Evolutionary conservation across 2,113 vertebrate species (phyloP), one percentile per base, ranked within the genome.

Genomic region (Phoxinus phoxinus): DNA sequence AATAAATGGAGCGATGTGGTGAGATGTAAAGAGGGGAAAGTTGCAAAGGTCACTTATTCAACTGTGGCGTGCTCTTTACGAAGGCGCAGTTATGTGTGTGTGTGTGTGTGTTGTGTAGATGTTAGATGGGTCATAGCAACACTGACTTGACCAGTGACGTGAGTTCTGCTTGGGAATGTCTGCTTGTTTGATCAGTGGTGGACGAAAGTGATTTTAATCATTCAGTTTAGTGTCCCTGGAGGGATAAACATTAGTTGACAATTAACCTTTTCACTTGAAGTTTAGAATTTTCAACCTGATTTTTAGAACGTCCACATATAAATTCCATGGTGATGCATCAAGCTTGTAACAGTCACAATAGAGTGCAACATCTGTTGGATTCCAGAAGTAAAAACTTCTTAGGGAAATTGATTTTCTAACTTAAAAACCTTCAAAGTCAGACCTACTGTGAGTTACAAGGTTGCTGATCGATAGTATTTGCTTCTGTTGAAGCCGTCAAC

Each of bases 41-140:
- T 85, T 77, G 63, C 58, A 85, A 85, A 85, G 83, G 83, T 85
- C 79, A 82, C 78, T 67, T 82, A 56, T 75, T 71, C 72, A 78
- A 51, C 32, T 72, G 83, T 81, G 87, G 9, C 58, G 5, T 83
- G 71, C 67, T 84, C 83, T 87, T 80, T 80, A 21, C n/a, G 21
- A 73, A 44, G 13, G 7, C 59, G 67, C 32, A 27, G 32, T 27
- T 84, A 32, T 21, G 27, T 78, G 46, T 86, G 83, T 88, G 86
- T 63, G 88, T 89, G 88, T 67, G 17, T 65, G 21, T 13, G 30
- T 82, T 61, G 35, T 51, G 30, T 59, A 75, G 8, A 69, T 69
- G 30, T 41, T 72, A 12, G 69, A 41, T 13, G 69, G 69, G 35
- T 41, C 21, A 11, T 72, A 41, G 35, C 35, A 41, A 41, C 69